These are phyloP conservation scores for Penelope pileata DNA, from an alignment of 2,113 vertebrate species.

Conservation along the genomic window DNA sequence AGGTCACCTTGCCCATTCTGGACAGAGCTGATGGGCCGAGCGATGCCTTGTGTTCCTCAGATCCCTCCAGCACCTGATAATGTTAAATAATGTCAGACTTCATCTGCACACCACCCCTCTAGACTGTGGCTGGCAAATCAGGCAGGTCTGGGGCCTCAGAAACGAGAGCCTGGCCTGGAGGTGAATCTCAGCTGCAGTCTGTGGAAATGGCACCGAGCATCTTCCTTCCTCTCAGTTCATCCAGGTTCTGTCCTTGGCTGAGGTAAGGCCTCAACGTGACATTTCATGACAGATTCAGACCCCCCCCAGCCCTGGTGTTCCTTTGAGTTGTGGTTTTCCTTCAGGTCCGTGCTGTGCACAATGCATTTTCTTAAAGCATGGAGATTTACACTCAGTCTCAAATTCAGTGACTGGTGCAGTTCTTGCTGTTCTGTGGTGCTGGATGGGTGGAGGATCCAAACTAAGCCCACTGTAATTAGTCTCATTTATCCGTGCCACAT, in stretches of 20 bases:
- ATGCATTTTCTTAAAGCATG: not conserved
- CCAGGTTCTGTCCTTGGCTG: not conserved
- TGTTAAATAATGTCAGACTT: not conserved
- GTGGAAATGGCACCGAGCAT: not conserved
- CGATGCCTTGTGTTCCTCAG: not conserved
- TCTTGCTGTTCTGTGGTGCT: not conserved
- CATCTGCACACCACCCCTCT: not conserved
- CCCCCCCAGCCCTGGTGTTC: not conserved
- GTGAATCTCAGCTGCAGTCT: not conserved
- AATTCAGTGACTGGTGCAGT: rapidly evolving
- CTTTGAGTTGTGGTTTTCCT: not conserved
- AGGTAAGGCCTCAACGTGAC: not conserved
- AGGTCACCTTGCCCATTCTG: conserved; percentile 21
- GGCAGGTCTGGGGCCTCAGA: not conserved
- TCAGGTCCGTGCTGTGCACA: rapidly evolving
- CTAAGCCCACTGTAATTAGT: not conserved
- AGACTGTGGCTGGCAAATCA: not conserved
- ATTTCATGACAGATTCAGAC: not conserved
- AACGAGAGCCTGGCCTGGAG: not conserved
- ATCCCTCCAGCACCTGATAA: not conserved
- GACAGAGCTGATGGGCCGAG: rapidly evolving
- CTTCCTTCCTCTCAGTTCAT: not conserved
- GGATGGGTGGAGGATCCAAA: not conserved
- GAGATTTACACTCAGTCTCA: not conserved
- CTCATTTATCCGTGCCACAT: not conserved